phyloP scores from a whole-genome alignment of 2,113 vertebrate species.

The Ageneiosus marmoratus region DNA sequence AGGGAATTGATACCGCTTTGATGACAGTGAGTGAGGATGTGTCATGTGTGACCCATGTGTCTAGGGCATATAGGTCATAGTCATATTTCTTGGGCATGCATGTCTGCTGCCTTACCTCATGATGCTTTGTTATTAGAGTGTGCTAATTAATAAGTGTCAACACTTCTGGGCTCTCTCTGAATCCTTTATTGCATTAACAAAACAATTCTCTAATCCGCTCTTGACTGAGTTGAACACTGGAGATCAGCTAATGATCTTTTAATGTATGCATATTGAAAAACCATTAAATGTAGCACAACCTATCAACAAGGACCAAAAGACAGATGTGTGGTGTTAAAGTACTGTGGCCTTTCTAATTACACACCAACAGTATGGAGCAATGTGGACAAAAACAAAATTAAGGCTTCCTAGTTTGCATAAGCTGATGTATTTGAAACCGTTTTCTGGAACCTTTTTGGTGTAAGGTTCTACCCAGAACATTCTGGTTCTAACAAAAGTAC shows the following conservation, averaged over 20 bases:
- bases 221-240: constrained; percentile 67
- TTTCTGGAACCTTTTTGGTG: background rate
- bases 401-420: background rate
- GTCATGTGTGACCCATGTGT: background rate
- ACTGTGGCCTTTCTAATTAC: constrained; percentile 36
- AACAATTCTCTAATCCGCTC: constrained; percentile 76
- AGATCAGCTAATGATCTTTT: constrained; percentile 74
- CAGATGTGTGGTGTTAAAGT: constrained; percentile 41
- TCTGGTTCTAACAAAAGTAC: background rate
- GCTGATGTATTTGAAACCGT: background rate
- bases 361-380: constrained; percentile 8
- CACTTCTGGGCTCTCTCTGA: constrained; percentile 65
- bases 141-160: constrained; percentile 79
- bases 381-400: background rate
- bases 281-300: constrained; percentile 62
- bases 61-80: background rate
- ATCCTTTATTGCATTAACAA: constrained; percentile 66
- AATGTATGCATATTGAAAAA: constrained; percentile 62
- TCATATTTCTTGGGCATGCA: background rate
- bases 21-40: background rate
- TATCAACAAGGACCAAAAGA: constrained; percentile 56
- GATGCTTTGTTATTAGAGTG: constrained; percentile 61
- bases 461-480: background rate
- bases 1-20: background rate
- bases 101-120: constrained; percentile 24